These are phyloP conservation scores for Thomomys bottae DNA, from an alignment of 2,113 vertebrate species.

Conservation along the genomic window DNA sequence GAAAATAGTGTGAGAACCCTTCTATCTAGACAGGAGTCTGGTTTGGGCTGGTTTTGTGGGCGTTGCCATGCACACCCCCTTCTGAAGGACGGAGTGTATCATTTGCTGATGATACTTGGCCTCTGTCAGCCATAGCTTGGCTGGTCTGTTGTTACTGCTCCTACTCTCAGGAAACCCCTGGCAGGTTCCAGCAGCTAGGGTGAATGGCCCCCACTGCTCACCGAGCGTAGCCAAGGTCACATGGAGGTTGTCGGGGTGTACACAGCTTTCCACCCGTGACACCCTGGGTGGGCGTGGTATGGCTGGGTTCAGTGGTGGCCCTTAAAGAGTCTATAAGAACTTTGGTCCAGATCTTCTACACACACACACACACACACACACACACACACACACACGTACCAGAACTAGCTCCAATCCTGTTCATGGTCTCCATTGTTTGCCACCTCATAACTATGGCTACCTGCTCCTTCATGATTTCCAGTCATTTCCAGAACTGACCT, in stretches of 20 bases:
- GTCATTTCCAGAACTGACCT: neutral
- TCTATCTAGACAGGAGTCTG: neutral
- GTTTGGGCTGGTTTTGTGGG: no score
- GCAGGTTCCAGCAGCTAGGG: neutral
- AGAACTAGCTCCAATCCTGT: neutral
- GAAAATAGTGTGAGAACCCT: neutral
- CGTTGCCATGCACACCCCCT: neutral
- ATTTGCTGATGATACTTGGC: neutral
- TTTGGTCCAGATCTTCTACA: neutral
- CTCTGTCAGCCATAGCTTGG: neutral
- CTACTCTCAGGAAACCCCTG: neutral
- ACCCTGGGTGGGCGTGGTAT: neutral
- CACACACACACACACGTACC: neutral
- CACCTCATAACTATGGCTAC: neutral
- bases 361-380: no score
- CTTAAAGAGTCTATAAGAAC: neutral
- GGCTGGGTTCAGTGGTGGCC: neutral
- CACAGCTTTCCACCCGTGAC: neutral
- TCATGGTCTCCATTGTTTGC: neutral
- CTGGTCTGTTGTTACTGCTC: neutral
- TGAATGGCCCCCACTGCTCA: neutral
- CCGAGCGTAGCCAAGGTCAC: conserved; percentile 8
- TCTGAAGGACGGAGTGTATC: neutral
- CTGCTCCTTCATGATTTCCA: neutral
- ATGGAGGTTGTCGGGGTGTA: neutral